Evolutionary conservation across 2,797 vertebrate species (phyloP), one percentile per base, ranked within the genome.

Genomic region (Acrossocheilus wenchowensis): DNA sequence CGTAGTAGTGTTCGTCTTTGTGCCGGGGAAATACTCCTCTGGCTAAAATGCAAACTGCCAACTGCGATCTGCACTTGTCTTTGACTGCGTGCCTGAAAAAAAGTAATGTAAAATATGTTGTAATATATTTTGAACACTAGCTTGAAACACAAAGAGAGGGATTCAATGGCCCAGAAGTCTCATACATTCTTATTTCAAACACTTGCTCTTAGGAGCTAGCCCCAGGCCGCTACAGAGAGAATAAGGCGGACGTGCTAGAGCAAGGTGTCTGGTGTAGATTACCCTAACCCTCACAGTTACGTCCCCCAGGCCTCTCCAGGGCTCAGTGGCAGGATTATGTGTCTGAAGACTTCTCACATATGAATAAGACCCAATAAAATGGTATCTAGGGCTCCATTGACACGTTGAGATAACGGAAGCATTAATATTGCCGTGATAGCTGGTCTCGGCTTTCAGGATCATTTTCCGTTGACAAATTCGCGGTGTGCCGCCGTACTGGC

Each of bases 191-290:
- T 92, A 92, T 93, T 92, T 94, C 90, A 92, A 93, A 93, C 92
- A 93, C 90, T 92, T 92, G 92, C 93, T 94, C 87, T 91, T 89
- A 92, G 92, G 89, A 78, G 87, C 88, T 92, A 91, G 95, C 95
- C 95, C 93, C 92, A 90, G 95, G 95, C 95, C 94, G 92, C 91
- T 89, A 91, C 90, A 91, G 79, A 93, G 92, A 94, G 94, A 96
- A 95, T 93, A 93, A 82, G 93, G 92, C 93, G 93, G 93, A 93
- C 92, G 92, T 93, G 90, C 93, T 94, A 93, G 92, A 94, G 94
- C 95, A 96, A 96, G 95, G 96, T 96, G 95, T 94, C 95, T 95
- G 92, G 92, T 91, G 91, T 93, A 96, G 96, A 96, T 96, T 96
- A 96, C 94, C 95, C 94, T 94, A 91, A 89, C 88, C 89, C 88